Evolutionary conservation across 2,888 invertebrate species (phyloP).

Genomic region (Enoplolaimus lenunculus): DNA sequence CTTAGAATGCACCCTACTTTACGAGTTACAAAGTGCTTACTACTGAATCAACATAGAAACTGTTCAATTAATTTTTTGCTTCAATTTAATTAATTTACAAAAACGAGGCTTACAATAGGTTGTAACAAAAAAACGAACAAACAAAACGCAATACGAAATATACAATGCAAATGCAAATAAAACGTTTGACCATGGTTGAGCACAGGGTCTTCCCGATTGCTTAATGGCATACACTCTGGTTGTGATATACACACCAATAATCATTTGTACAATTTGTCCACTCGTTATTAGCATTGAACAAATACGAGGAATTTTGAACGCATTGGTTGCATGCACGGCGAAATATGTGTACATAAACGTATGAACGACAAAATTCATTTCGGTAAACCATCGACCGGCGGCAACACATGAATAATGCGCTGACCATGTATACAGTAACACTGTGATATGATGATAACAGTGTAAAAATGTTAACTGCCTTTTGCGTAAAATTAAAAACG

Average conservation of each 20-base stretch:
- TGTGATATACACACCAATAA: slow-evolving; percentile 52
- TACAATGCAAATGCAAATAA: neutral
- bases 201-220: slow-evolving; percentile 58
- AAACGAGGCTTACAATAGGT: neutral
- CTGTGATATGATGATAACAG: slow-evolving; percentile 48
- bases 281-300: slow-evolving; percentile 78
- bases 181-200: slow-evolving; percentile 45
- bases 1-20: too few relatives aligned
- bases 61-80: too few relatives aligned
- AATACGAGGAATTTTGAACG: slow-evolving; percentile 55
- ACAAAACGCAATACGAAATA: neutral
- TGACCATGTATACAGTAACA: slow-evolving; percentile 51
- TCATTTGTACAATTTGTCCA: slow-evolving; percentile 79
- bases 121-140: neutral
- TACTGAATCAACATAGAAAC: too few relatives aligned
- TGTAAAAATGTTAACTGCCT: slow-evolving; percentile 47
- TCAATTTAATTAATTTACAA: too few relatives aligned
- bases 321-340: slow-evolving; percentile 55
- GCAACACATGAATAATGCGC: slow-evolving; percentile 50
- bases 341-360: slow-evolving; percentile 82
- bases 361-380: slow-evolving; percentile 83
- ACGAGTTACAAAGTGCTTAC: too few relatives aligned
- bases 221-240: neutral
- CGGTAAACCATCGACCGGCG: slow-evolving; percentile 66
- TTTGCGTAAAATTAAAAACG: slow-evolving; percentile 45